Evolutionary conservation across 2,113 vertebrate genomes (phyloP), one percentile per base, ranked within the genome.

Genomic region (Prunella fulvescens): DNA sequence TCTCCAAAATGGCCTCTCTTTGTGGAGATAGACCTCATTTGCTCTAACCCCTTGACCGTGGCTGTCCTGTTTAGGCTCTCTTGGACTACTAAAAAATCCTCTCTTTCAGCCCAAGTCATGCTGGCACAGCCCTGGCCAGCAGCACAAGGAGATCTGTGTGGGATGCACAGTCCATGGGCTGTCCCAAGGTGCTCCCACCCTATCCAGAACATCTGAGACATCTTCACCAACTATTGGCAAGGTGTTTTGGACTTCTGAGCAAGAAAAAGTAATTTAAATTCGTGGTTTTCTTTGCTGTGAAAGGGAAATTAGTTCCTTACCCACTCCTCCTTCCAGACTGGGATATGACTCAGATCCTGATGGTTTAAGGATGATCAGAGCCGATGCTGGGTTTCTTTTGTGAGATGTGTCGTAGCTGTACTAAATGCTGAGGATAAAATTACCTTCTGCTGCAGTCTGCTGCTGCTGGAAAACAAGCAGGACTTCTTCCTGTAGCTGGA

Each of bases 71-170:
- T 69, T 14, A 48, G 53, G 10, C n/a, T 70, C 64, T n/a, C 20
- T 12, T 44, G 50, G 74, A 50, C 18, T 19, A 33, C 24, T 37
- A 17, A n/a, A 78, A 70, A 37, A 33, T 48, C 12, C 26, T 47
- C 20, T 35, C 14, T 45, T 48, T 64, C 25, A 39, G 33, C n/a
- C 39, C 10, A 6, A 58, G 39, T 10, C 25, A 25, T 12, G 23
- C 39, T 0, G 0, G 24, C 0, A 0, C 39, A 78, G 60, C 48
- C 0, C 4, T 50, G 78, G 50, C 44, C 5, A 4, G 37, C 44
- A 61, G 72, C 56, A 70, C 62, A 24, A 73, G 71, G 39, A 81
- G 51, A 10, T 69, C 47, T 28, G 12, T 26, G 83, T 1, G 13
- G 60, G 89, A 53, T 56, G 40, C 1, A 0, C 29, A 39, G 60